Evolutionary conservation across 2,797 vertebrate species (phyloP), one percentile per base, ranked within the genome.

Genomic region (Semaprochilodus insignis): DNA sequence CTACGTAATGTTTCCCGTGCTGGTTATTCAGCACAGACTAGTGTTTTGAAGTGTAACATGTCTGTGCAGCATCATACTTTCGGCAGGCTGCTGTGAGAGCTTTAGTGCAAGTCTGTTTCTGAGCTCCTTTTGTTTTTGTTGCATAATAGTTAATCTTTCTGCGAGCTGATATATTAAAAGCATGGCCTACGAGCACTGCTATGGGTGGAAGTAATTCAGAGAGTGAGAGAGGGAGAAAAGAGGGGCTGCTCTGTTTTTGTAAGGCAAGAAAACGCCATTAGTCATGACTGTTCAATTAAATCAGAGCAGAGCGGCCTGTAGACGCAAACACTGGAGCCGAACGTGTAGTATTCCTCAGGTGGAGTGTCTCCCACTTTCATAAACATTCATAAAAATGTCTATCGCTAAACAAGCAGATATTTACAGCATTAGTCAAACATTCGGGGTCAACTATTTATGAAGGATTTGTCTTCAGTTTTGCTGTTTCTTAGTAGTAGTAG

Each of bases 71-170:
- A 40, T 72, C 21, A n/a, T 51, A 23, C 14, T 62, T 71, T 62
- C 25, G 62, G 13, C n/a, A 48, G 80, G 57, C 72, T 59, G 23
- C 23, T 60, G 51, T 21, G 23, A 59, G 11, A 62, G 62, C 44
- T 72, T 67, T 81, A 27, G 51, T 66, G 79, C 79, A 51, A 44
- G 60, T 55, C 54, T 57, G 34, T 59, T 52, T 66, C 66, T 51
- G 19, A 72, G 67, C 67, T 80, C 31, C 16, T 79, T 67, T 71
- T 80, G 48, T 71, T 71, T n/a, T 31, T 48, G 67, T 48, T 72
- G 44, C 71, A 74, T 81, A 74, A 81, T 27, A 57, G 52, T 81
- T 81, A 55, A 81, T 74, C 71, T 16, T 21, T 16, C 44, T 31
- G 13, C 52, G 75, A 75, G 74, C 65, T 48, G 11, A 54, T 65